These are phyloP conservation scores for Isurus oxyrinchus DNA, from an alignment of 2,113 vertebrate species.

Conservation along the genomic window DNA sequence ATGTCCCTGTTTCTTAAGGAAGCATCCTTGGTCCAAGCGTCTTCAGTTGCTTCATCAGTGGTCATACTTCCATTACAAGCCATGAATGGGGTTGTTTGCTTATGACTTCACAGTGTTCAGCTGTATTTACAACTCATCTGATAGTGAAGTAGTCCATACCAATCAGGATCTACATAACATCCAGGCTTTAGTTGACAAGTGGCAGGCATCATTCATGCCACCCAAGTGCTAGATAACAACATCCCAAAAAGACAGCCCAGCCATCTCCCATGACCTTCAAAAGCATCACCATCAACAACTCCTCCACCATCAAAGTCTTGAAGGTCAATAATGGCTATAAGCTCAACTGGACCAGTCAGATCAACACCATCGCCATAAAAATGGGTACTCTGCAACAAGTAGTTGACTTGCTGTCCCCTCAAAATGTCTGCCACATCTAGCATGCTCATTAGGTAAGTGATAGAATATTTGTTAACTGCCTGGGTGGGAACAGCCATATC, in stretches of 20 bases:
- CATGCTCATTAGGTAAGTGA: neutral
- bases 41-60: neutral
- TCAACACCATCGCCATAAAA: neutral
- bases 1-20: neutral
- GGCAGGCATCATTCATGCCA: neutral
- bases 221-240: neutral
- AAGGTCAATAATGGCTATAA: neutral
- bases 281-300: neutral
- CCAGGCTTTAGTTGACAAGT: neutral
- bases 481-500: neutral
- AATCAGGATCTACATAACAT: neutral
- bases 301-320: neutral
- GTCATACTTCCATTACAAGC: neutral
- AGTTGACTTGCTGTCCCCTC: neutral
- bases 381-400: neutral
- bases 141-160: neutral
- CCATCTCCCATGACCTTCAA: neutral
- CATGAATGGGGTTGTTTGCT: neutral
- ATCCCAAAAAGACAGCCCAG: neutral
- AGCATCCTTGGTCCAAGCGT: neutral
- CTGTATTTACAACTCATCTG: neutral
- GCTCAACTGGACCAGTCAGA: neutral
- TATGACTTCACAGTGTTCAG: neutral
- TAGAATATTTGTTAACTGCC: neutral
- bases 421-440: neutral